Evolutionary conservation across 2,888 invertebrate genomes (phyloP).

Genomic region (Drosophila longiperda): DNA sequence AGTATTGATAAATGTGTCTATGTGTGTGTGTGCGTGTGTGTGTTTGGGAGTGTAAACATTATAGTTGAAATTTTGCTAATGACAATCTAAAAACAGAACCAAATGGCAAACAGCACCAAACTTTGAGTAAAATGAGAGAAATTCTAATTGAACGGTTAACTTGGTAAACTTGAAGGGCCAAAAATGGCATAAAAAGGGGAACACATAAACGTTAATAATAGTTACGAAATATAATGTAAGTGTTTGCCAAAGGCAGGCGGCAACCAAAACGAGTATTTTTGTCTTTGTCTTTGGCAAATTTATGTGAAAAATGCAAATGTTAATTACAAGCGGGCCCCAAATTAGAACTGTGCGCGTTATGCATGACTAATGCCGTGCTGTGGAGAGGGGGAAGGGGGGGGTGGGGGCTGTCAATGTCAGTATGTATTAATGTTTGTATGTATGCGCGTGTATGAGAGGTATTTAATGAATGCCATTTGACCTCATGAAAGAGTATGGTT

Average conservation of each 20-base stretch:
- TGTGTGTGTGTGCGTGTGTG: neutral
- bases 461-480: constrained; percentile 36
- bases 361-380: constrained; percentile 56
- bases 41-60: constrained; percentile 9
- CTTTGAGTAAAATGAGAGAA: constrained; percentile 16
- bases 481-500: neutral
- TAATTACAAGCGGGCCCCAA: constrained; percentile 61
- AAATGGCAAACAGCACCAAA: constrained; percentile 30
- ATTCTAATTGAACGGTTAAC: constrained; percentile 45
- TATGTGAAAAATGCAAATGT: constrained; percentile 69
- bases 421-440: constrained; percentile 6
- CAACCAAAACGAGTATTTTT: neutral
- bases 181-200: constrained; percentile 18
- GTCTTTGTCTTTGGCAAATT: constrained; percentile 24
- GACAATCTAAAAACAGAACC: constrained; percentile 30
- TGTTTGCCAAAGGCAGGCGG: constrained; percentile 34
- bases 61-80: constrained; percentile 30
- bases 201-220: constrained; percentile 28
- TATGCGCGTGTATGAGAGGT: neutral
- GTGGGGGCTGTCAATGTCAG: constrained; percentile 4
- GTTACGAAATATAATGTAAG: constrained; percentile 53
- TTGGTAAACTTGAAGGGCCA: constrained; percentile 1
- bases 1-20: constrained; percentile 2
- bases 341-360: constrained; percentile 62
- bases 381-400: constrained; percentile 9